phyloP scores from a whole-genome alignment of 1,140 invertebrate species.

The Brachionus sp. region DNA sequence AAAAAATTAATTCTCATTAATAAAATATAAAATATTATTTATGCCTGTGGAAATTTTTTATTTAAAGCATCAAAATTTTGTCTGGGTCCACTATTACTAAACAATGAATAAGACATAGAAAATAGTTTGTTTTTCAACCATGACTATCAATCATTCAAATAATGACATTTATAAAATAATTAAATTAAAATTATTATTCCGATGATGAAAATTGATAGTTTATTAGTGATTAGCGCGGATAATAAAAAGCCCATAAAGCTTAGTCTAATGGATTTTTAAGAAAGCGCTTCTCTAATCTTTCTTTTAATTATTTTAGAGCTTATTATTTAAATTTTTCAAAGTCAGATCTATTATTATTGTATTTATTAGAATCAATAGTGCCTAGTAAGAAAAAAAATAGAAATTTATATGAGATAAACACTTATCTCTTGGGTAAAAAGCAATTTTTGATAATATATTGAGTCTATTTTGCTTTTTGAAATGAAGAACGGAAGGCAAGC shows the following conservation, averaged over 20 bases:
- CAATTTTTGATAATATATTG: not conserved
- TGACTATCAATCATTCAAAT: not conserved
- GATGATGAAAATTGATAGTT: not conserved
- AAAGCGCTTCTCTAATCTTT: not conserved
- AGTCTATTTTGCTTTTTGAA: not conserved
- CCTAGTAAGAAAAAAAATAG: not conserved
- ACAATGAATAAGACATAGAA: not conserved
- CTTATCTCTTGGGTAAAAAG: not conserved
- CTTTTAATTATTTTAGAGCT: not conserved
- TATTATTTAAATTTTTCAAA: not conserved
- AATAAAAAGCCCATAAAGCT: conserved; percentile 2
- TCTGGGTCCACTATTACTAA: not conserved
- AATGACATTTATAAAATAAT: not conserved
- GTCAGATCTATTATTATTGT: not conserved
- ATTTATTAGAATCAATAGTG: no score
- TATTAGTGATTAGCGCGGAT: not conserved
- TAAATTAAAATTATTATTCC: not conserved
- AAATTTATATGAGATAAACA: not conserved
- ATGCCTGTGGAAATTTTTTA: not conserved
- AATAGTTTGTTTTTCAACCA: not conserved
- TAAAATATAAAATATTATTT: not conserved
- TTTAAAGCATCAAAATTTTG: not conserved
- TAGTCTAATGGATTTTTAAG: not conserved
- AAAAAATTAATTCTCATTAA: not conserved
- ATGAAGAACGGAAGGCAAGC: not conserved